Evolutionary conservation across 2,113 vertebrate genomes (phyloP).

Genomic region (Anseranas semipalmata): DNA sequence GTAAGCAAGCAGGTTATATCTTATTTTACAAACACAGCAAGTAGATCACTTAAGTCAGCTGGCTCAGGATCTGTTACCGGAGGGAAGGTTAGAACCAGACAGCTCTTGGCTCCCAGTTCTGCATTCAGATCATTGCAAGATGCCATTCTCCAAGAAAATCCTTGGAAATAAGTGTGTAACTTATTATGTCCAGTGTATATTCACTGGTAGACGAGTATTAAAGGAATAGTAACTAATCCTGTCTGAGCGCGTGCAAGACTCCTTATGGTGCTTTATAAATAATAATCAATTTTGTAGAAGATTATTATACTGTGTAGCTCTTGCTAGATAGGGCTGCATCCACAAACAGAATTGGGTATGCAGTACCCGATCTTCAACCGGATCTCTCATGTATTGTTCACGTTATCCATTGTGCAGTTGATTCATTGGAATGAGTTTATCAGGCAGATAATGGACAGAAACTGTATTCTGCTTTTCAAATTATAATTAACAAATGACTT

Average conservation of each 20-base stretch:
- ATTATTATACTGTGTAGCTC: not conserved
- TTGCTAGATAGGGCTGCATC: not conserved
- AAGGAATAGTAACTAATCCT: constrained; percentile 17
- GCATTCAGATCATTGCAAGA: not conserved
- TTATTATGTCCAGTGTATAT: not conserved
- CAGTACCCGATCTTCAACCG: not conserved
- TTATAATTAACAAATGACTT: not conserved
- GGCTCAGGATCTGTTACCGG: not conserved
- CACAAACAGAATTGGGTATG: constrained; percentile 11
- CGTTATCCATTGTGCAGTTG: constrained; percentile 11
- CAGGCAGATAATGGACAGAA: constrained; percentile 14
- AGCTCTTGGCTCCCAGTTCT: not conserved
- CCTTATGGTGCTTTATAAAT: not conserved
- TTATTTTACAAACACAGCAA: not conserved
- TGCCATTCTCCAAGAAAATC: not conserved
- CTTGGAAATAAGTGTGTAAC: not conserved
- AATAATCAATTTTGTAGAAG: not conserved
- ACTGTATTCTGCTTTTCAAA: not conserved
- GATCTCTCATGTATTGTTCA: constrained; percentile 32
- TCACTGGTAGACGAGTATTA: not conserved
- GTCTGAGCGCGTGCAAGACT: not conserved
- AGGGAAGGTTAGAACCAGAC: not conserved
- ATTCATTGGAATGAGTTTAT: constrained; percentile 49
- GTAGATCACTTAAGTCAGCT: not conserved
- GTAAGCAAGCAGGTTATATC: not conserved